Conservation (phyloP, 2,888 invertebrate species). For the Vandiemenella viatica region DNA sequence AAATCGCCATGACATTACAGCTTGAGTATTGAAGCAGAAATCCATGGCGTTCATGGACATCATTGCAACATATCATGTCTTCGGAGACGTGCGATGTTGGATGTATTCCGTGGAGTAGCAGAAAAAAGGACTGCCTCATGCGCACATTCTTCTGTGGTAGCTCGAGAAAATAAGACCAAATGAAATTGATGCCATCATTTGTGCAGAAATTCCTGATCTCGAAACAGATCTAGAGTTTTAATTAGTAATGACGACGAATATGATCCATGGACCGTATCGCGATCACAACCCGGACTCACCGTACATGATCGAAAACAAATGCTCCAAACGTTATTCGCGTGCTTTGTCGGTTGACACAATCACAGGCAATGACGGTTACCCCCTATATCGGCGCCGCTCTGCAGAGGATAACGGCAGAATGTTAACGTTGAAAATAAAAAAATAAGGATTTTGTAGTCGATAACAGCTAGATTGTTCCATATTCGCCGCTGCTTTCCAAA, state of each 20-base stretch:
- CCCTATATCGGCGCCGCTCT: slow-evolving; percentile 5
- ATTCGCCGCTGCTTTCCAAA: slow-evolving; percentile 13
- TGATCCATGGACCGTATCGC: slow-evolving; percentile 26
- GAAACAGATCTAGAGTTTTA: slow-evolving; percentile 18
- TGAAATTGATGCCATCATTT: too few relatives aligned
- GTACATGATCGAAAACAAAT: slow-evolving; percentile 20
- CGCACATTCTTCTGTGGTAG: slow-evolving; percentile 17
- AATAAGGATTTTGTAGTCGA: background rate
- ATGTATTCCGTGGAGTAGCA: too few relatives aligned
- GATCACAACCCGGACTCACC: slow-evolving; percentile 17
- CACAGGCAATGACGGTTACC: too few relatives aligned
- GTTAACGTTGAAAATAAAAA: slow-evolving; percentile 17
- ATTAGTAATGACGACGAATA: slow-evolving; percentile 21
- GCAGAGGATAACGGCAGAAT: slow-evolving; percentile 19
- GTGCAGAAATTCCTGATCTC: slow-evolving; percentile 21
- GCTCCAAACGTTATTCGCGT: slow-evolving; percentile 15
- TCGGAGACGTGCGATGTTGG: slow-evolving; percentile 1
- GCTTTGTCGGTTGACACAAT: too few relatives aligned
- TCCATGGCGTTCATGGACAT: slow-evolving; percentile 4
- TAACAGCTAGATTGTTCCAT: too few relatives aligned
- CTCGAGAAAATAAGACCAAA: slow-evolving; percentile 9
- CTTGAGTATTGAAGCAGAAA: slow-evolving; percentile 17
- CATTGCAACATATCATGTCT: slow-evolving; percentile 1
- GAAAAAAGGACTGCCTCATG: slow-evolving; percentile 22
- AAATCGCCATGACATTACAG: slow-evolving; percentile 19